A percentile compares a stretch with the other conserved stretches of the same genome.
Conservation (phyloP, 1,140 invertebrate species). For the Saccostrea cuccullata region DNA sequence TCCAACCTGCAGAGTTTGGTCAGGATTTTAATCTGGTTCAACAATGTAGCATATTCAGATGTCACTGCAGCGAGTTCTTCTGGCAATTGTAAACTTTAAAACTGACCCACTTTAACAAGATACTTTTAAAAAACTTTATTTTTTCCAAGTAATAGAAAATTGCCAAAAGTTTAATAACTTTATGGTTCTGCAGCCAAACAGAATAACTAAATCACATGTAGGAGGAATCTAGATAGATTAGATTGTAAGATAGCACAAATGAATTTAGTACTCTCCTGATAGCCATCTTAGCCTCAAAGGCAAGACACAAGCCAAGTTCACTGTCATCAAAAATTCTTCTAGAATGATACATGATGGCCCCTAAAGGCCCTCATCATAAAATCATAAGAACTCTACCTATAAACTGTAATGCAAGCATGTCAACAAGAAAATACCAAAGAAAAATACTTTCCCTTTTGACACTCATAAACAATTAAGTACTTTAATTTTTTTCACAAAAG, state of each 20-base stretch:
- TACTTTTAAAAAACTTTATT: background rate
- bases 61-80: background rate
- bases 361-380: background rate
- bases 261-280: background rate
- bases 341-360: background rate
- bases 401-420: slow-evolving; percentile 6
- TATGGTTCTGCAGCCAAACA: background rate
- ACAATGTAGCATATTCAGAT: slow-evolving; percentile 2
- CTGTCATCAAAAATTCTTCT: background rate
- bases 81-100: background rate
- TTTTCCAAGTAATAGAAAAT: background rate
- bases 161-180: background rate
- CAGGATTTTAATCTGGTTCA: background rate
- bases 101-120: background rate
- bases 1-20: background rate
- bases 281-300: slow-evolving; percentile 14
- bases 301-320: background rate
- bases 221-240: background rate
- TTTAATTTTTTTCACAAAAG: slow-evolving; percentile 18
- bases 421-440: slow-evolving; percentile 14
- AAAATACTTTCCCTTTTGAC: slow-evolving; percentile 27
- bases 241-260: background rate
- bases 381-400: background rate
- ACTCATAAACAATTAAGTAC: slow-evolving; percentile 21
- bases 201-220: background rate